Evolutionary conservation across 2,797 vertebrate species (phyloP).

Genomic region (Cuculus canorus): DNA sequence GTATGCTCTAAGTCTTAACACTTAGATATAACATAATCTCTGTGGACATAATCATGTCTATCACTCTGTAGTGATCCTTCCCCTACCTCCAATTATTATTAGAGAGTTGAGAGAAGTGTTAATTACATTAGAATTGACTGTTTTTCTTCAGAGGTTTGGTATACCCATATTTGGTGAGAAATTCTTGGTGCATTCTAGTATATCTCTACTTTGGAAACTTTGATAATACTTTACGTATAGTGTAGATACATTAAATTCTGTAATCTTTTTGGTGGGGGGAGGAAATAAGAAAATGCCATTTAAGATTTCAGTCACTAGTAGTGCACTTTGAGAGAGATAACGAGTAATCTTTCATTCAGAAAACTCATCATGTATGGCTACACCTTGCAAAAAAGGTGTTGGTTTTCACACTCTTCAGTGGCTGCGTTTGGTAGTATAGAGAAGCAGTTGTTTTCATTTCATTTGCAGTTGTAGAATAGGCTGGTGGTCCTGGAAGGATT

Average conservation of each 20-base stretch:
- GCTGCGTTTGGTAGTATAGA: background rate
- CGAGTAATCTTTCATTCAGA: background rate
- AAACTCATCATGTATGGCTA: background rate
- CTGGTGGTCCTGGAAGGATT: background rate
- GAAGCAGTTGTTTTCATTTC: background rate
- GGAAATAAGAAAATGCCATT: background rate
- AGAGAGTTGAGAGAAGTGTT: background rate
- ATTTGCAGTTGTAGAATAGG: background rate
- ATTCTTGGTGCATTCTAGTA: background rate
- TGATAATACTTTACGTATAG: background rate
- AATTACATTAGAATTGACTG: background rate
- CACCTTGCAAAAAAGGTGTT: background rate
- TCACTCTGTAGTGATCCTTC: background rate
- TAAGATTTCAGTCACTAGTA: background rate
- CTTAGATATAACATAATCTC: background rate
- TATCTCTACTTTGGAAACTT: background rate
- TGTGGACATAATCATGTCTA: background rate
- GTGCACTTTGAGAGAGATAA: background rate
- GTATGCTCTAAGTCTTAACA: background rate
- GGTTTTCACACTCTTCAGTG: background rate
- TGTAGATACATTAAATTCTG: background rate
- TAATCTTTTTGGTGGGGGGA: background rate
- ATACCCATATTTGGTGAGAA: background rate
- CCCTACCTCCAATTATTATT: background rate
- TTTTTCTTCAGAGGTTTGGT: background rate